Conservation (phyloP, 2,888 invertebrate genomes). For the Oscheius sp. region DNA sequence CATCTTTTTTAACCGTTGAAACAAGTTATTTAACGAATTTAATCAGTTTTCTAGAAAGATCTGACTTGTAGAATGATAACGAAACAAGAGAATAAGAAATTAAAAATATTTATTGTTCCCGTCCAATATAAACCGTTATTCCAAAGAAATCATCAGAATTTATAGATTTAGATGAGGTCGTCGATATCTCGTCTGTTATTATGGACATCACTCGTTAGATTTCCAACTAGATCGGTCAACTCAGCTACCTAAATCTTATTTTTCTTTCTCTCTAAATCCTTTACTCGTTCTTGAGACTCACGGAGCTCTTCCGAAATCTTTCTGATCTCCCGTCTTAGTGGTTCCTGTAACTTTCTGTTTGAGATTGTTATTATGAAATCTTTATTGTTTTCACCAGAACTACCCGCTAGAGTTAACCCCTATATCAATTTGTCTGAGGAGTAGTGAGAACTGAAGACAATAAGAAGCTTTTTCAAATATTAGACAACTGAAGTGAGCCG, state of each 20-base stretch:
- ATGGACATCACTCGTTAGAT: conserved; percentile 44
- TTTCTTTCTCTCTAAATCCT: not conserved
- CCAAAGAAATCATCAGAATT: not conserved
- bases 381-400: conserved; percentile 10
- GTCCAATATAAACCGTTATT: not conserved
- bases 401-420: conserved; percentile 11
- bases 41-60: no score
- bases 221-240: conserved; percentile 45
- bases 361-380: not conserved
- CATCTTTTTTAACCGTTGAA: no score
- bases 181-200: conserved; percentile 47
- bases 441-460: not conserved
- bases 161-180: conserved; percentile 40
- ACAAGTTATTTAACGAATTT: no score
- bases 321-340: conserved; percentile 41
- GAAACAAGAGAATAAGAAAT: no score
- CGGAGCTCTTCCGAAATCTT: conserved; percentile 40
- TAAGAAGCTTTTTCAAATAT: not conserved
- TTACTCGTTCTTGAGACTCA: conserved; percentile 44
- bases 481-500: conserved; percentile 8
- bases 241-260: conserved; percentile 32
- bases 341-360: conserved; percentile 37
- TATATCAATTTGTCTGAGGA: not conserved
- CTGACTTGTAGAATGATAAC: no score
- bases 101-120: not conserved